A percentile compares a stretch with the other conserved stretches of the same genome.
Evolutionary conservation across 2,113 vertebrate species (phyloP).

Genomic region (Odocoileus virginianus): DNA sequence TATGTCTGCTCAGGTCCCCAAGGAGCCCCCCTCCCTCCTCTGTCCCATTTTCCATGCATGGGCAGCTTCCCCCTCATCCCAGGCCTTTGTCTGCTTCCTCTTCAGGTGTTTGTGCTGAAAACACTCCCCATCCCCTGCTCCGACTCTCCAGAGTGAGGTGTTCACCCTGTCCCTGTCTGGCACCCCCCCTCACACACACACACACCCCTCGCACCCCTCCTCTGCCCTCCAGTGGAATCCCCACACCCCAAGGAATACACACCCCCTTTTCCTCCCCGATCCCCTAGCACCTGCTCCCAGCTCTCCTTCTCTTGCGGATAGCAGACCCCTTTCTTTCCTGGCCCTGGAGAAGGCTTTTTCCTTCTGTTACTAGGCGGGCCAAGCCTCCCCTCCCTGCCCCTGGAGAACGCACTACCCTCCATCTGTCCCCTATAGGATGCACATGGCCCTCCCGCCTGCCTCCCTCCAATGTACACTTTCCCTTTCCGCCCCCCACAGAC

Average conservation of each 20-base stretch:
- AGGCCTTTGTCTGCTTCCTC: constrained; percentile 71
- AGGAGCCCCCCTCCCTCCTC: constrained; percentile 61
- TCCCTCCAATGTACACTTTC: constrained; percentile 48
- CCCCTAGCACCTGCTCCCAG: constrained; percentile 20
- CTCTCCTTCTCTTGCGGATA: neutral
- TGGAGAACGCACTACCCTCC: constrained; percentile 51
- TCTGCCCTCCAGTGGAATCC: constrained; percentile 38
- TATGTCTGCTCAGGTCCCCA: constrained; percentile 62
- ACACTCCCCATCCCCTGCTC: constrained; percentile 17
- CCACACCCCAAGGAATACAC: constrained; percentile 52
- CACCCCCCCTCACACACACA: neutral
- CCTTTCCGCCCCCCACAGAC: constrained; percentile 41
- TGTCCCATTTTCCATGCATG: constrained; percentile 73
- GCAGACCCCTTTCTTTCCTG: neutral
- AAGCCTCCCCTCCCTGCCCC: constrained; percentile 4
- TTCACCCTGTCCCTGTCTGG: neutral
- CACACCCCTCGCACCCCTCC: neutral
- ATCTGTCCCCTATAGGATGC: constrained; percentile 40
- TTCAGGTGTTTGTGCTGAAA: constrained; percentile 60
- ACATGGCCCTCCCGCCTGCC: constrained; percentile 49
- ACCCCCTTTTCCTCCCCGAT: constrained; percentile 59
- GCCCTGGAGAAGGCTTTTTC: constrained; percentile 9
- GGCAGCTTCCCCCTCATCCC: constrained; percentile 53
- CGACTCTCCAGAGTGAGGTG: neutral
- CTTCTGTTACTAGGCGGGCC: constrained; percentile 15